Evolutionary conservation across 2,797 vertebrate species (phyloP), one percentile per base, ranked within the genome.

Genomic region (Catharus ustulatus): DNA sequence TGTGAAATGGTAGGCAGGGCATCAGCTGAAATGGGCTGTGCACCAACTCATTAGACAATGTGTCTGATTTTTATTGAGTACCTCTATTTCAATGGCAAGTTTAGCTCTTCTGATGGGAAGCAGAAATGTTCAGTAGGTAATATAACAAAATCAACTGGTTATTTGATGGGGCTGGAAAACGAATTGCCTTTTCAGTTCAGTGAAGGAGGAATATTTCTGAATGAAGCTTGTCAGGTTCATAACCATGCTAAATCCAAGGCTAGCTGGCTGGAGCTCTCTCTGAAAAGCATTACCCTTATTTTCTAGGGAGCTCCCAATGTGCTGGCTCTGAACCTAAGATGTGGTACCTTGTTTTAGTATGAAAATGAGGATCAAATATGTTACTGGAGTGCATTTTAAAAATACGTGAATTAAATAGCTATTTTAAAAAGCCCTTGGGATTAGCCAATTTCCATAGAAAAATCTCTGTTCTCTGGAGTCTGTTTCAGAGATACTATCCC

Each of bases 1-100:
- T 73, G 68, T 72, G 72, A 88, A 92, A 48, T 71, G 85, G 62
- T 23, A 94, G 92, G 68, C 66, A 87, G 64, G 59, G 52, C 66
- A 74, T 91, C 69, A 89, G 75, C 78, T 82, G 38, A 84, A 89
- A 91, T 75, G 81, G 82, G 74, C 84, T 20, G 2, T 75, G 85
- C 91, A 58, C 75, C 3, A 64, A 57, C 73, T 95, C 38, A 57
- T 95, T 91, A 93, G 90, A 90, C 94, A 96, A 94, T 96, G 54
- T 71, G 61, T 63, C 84, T 96, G 94, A 96, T 95, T 96, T 89
- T 89, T 69, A 89, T 85, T 49, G 57, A 94, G 63, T 71, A 43
- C 87, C 26, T 66, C 59, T 46, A 23, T 90, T 95, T 90, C 86
- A 71, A 8, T 63, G 66, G 46, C n/a, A 69, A 78, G 80, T 75